Percentiles rank a stretch among this genome's conserved stretches.
phyloP scores from a whole-genome alignment of 37 sponge, comb jelly and placozoan species.

The Mnemiopsis leidyi region DNA sequence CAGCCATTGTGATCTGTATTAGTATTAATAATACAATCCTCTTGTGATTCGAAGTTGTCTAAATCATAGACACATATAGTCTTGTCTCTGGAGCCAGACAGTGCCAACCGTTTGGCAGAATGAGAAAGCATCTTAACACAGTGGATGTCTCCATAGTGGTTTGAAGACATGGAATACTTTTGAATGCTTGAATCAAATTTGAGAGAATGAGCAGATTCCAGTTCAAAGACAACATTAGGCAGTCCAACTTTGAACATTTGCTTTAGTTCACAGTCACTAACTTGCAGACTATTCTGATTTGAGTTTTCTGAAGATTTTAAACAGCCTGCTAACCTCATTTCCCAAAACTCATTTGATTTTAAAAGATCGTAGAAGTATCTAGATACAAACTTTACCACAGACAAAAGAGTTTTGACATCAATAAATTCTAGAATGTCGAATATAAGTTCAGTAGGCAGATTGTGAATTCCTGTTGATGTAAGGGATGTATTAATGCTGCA shows the following conservation, averaged over 20 bases:
- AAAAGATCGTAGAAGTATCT: slow-evolving; percentile 47
- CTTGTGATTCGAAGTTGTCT: not conserved
- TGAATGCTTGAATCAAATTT: not conserved
- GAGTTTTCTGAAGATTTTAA: not conserved
- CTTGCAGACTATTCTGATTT: not conserved
- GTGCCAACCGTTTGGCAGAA: not conserved
- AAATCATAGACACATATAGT: slow-evolving; percentile 10
- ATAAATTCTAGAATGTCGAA: not conserved
- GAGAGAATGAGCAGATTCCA: not conserved
- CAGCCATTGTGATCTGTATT: slow-evolving; percentile 56
- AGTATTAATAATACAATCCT: not conserved
- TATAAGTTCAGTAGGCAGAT: slow-evolving; percentile 40
- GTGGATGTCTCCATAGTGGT: slow-evolving; percentile 35
- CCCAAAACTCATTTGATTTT: slow-evolving; percentile 39
- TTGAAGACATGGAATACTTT: not conserved
- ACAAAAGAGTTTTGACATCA: not conserved
- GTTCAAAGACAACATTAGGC: not conserved
- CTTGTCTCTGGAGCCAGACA: slow-evolving; percentile 39
- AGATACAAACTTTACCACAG: slow-evolving; percentile 28
- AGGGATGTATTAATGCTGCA: not conserved
- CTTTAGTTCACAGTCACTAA: not conserved
- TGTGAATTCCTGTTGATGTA: not conserved
- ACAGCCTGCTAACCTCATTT: not conserved
- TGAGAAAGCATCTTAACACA: slow-evolving; percentile 25
- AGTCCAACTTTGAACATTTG: not conserved